phyloP scores from a whole-genome alignment of 2,797 vertebrate species.

The Argya squamiceps region DNA sequence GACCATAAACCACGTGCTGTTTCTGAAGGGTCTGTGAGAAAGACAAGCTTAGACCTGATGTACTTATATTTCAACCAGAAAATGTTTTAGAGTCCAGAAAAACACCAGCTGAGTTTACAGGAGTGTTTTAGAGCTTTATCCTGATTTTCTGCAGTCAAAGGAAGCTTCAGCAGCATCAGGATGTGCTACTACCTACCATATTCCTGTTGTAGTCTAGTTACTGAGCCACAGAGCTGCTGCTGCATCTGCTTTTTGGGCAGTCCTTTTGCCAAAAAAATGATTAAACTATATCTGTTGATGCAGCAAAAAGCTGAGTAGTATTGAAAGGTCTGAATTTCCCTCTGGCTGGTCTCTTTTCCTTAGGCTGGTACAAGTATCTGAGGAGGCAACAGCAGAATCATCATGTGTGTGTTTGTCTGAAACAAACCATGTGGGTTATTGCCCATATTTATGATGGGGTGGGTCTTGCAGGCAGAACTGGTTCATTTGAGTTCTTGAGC shows the following conservation, averaged over 20 bases:
- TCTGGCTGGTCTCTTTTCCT: background rate
- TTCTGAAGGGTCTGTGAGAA: background rate
- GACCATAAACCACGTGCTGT: accelerated
- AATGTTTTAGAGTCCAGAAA: background rate
- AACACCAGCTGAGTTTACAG: background rate
- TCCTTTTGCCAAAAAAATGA: background rate
- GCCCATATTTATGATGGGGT: background rate
- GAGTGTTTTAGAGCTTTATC: background rate
- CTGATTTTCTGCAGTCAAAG: background rate
- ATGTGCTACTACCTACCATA: background rate
- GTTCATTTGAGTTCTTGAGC: background rate
- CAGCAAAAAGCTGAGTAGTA: background rate
- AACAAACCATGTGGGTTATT: too few species aligned
- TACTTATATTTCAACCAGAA: background rate
- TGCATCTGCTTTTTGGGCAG: background rate
- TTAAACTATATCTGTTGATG: background rate
- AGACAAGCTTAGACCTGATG: background rate
- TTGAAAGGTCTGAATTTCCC: background rate
- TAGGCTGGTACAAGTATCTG: background rate
- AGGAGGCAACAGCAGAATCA: background rate
- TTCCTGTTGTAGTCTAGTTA: background rate
- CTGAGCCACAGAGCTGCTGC: background rate
- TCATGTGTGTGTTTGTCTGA: background rate
- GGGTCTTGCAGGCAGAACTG: background rate
- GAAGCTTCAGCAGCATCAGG: background rate